Base-by-base conservation (phyloP, 1,140 invertebrate species). In the Chlorops oryzae region DNA sequence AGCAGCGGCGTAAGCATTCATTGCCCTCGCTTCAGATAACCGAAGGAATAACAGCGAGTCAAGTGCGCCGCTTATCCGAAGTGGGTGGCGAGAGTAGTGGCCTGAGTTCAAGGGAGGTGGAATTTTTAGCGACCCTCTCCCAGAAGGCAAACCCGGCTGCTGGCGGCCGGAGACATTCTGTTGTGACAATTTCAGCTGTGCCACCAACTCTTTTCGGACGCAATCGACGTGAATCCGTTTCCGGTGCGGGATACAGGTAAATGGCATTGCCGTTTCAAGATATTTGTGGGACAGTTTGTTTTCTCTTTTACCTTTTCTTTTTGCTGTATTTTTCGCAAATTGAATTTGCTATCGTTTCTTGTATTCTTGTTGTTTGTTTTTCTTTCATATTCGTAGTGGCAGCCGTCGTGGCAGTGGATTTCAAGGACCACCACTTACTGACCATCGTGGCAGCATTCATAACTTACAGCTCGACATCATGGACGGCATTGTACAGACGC, bases 401-500 rank as follows among this genome's bases (percentile, higher is more conserved):
- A 70, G 67, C 37, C 66, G 67, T 37, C 61, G 67, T 15, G 66
- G 67, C 38, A 70, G 67, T 50, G 56, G 41, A 23, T 52, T 67
- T n/a, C 59, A 51, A 23, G 81, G 81, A 51, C 84, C 83, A 5
- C 84, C 84, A 27, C 77, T 83, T 28, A 83, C 81, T 24, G 80
- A 81, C 37, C 73, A 80, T 38, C 77, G 78, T 25, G 87, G 87
- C 42, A 88, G 85, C 61, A 79, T 82, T 18, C 87, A 88, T 63
- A 89, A 88, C 65, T 76, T 89, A 24, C 86, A 88, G 59, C 73
- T 89, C 47, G 87, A 90, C 62, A 89, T 90, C 51, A 89, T 90
- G 87, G 87, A 90, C 61, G 86, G 88, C 50, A 89, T 90, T 47
- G 84, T 88, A 13, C 86, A 86, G 62, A 82, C 85, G 5, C 76